Evolutionary conservation across 2,797 vertebrate genomes (phyloP).

Genomic region (Chromobotia macracanthus): DNA sequence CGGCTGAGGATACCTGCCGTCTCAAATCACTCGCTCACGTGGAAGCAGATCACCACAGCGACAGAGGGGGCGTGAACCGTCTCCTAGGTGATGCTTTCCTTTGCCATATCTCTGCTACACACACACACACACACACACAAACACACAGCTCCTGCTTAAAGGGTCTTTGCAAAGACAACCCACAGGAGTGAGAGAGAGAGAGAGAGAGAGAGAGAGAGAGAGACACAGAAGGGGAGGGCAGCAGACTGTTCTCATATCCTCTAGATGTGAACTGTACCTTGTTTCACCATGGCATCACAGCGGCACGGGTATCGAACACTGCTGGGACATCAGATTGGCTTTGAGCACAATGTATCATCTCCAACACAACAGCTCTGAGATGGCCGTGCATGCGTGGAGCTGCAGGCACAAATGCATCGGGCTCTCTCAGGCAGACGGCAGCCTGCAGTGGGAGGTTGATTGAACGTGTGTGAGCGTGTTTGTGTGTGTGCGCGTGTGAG

Average conservation of each 20-base stretch:
- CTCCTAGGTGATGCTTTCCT: slow-evolving; percentile 73
- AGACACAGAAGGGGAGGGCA: slow-evolving; percentile 12
- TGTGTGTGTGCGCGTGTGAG: slow-evolving; percentile 53
- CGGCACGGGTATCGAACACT: slow-evolving; percentile 67
- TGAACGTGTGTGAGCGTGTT: slow-evolving; percentile 65
- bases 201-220: slow-evolving; percentile 10
- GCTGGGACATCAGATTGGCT: slow-evolving; percentile 66
- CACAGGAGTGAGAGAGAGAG: slow-evolving; percentile 43
- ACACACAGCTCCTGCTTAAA: slow-evolving; percentile 68
- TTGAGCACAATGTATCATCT: slow-evolving; percentile 69
- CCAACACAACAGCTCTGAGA: slow-evolving; percentile 80
- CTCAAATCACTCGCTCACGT: slow-evolving; percentile 67
- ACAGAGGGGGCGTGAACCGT: slow-evolving; percentile 65
- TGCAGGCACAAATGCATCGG: slow-evolving; percentile 85
- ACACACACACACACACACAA: slow-evolving; percentile 53
- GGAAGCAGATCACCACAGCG: slow-evolving; percentile 54
- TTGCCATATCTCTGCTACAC: slow-evolving; percentile 66
- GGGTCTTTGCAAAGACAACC: slow-evolving; percentile 69
- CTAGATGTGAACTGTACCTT: slow-evolving; percentile 71
- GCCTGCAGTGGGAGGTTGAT: slow-evolving; percentile 82
- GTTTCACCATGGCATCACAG: slow-evolving; percentile 69
- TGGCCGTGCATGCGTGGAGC: slow-evolving; percentile 79
- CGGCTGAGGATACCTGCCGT: slow-evolving; percentile 47
- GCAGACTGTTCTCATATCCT: slow-evolving; percentile 68
- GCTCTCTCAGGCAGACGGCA: slow-evolving; percentile 83